Percentiles rank a stretch among this genome's conserved stretches.
phyloP scores from a whole-genome alignment of 2,113 vertebrate genomes.

The Sarotherodon lohbergeri region DNA sequence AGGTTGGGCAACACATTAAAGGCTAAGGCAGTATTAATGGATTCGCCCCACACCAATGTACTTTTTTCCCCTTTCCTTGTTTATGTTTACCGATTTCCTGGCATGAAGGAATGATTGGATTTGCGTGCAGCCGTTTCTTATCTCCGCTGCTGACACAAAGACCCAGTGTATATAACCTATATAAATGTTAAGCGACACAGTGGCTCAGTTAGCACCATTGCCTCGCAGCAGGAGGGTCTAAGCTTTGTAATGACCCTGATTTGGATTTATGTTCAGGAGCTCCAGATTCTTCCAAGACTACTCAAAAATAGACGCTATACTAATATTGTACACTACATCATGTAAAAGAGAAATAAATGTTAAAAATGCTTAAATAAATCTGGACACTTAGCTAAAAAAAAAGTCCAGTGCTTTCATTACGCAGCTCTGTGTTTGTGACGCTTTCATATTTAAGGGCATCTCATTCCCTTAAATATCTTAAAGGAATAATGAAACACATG shows the following conservation, averaged over 20 bases:
- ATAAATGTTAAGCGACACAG: neutral
- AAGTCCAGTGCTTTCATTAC: neutral
- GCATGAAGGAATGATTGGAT: constrained; percentile 26
- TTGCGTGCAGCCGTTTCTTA: constrained; percentile 38
- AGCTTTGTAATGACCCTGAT: neutral
- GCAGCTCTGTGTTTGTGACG: neutral
- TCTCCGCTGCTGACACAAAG: constrained; percentile 33
- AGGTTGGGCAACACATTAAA: constrained; percentile 16
- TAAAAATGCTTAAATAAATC: neutral
- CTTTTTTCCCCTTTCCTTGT: neutral
- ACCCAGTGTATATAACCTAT: neutral
- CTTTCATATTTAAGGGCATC: neutral
- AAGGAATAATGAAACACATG: neutral
- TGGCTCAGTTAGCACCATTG: neutral
- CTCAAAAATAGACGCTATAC: neutral
- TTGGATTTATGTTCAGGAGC: neutral
- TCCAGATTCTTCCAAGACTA: neutral
- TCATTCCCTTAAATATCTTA: neutral
- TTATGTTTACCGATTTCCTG: constrained; percentile 12
- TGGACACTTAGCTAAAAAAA: neutral
- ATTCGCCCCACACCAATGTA: neutral
- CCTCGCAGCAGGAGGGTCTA: neutral
- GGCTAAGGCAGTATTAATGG: neutral
- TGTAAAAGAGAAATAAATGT: neutral
- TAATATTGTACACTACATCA: neutral